A percentile compares a stretch with the other conserved stretches of the same genome.
Evolutionary conservation across 2,888 invertebrate species (phyloP).

Genomic region (Conops quadrifasciatus): DNA sequence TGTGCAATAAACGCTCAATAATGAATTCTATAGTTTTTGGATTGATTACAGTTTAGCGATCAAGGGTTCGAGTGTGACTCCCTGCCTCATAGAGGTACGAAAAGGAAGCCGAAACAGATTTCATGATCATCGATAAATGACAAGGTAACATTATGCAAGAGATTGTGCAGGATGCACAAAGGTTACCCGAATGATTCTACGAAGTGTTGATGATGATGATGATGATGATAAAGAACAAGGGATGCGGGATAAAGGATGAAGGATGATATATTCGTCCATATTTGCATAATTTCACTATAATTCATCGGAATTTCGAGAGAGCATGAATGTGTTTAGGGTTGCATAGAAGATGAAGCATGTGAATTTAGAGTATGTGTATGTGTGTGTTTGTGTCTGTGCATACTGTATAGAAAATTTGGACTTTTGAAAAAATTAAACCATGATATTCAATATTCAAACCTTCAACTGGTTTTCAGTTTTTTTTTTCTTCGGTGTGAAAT

Average conservation of each 20-base stretch:
- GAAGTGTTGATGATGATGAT: not conserved
- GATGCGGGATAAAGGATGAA: conserved; percentile 1
- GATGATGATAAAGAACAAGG: not conserved
- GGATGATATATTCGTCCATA: not conserved
- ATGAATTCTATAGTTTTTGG: not conserved
- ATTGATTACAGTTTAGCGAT: conserved; percentile 18
- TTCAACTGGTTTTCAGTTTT: not conserved
- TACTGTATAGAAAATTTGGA: too few species aligned
- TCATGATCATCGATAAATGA: conserved; percentile 1
- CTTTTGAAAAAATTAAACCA: not conserved
- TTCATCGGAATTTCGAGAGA: conserved; percentile 14
- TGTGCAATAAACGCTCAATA: conserved; percentile 14
- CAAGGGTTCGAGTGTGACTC: conserved; percentile 5
- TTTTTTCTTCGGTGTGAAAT: not conserved
- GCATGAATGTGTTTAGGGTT: not conserved
- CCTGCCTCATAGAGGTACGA: conserved; percentile 1
- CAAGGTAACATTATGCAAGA: not conserved
- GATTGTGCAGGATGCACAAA: too few species aligned
- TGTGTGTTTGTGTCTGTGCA: not conserved
- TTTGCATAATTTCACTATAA: conserved; percentile 28
- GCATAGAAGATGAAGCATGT: not conserved
- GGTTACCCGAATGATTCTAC: too few species aligned
- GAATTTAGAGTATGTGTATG: not conserved
- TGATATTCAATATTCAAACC: not conserved
- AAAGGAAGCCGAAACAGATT: not conserved